Conservation (phyloP, 2,888 invertebrate species). For the Chloroclystis v-ata region DNA sequence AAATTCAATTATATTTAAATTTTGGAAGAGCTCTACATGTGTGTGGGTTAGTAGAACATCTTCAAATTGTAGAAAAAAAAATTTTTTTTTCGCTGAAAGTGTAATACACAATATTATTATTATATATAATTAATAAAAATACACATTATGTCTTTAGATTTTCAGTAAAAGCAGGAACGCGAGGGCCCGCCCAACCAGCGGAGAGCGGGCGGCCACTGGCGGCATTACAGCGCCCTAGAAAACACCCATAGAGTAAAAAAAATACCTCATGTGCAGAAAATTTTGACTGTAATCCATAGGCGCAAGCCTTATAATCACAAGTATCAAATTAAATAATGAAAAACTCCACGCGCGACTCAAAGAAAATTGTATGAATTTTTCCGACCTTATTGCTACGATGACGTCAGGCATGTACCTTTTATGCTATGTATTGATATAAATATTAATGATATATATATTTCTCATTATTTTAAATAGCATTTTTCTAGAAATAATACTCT, state of each 20-base stretch:
- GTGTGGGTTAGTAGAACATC: too few relatives aligned
- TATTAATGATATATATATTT: slow-evolving; percentile 5
- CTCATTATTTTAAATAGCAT: not conserved
- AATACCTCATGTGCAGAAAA: slow-evolving; percentile 43
- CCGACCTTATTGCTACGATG: slow-evolving; percentile 42
- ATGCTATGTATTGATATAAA: slow-evolving; percentile 13
- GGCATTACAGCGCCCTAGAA: slow-evolving; percentile 52
- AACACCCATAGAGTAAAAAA: slow-evolving; percentile 44
- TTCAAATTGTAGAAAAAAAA: too few relatives aligned
- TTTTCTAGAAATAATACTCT: not conserved
- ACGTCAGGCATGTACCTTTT: slow-evolving; percentile 24
- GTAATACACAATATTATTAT: slow-evolving; percentile 23
- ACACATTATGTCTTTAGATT: slow-evolving; percentile 20
- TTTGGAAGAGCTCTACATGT: slow-evolving; percentile 5
- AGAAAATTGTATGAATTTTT: slow-evolving; percentile 72
- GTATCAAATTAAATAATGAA: slow-evolving; percentile 36
- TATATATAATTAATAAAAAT: slow-evolving; percentile 35
- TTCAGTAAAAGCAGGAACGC: slow-evolving; percentile 20
- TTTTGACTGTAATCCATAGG: slow-evolving; percentile 51
- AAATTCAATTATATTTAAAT: slow-evolving; percentile 23
- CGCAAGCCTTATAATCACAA: slow-evolving; percentile 54
- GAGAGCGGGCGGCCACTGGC: slow-evolving; percentile 50
- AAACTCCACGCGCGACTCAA: slow-evolving; percentile 35
- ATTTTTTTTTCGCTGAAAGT: slow-evolving; percentile 40
- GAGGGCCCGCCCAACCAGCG: slow-evolving; percentile 54